Base-by-base conservation (phyloP, 1,140 invertebrate genomes). In the Globodera rostochiensis region DNA sequence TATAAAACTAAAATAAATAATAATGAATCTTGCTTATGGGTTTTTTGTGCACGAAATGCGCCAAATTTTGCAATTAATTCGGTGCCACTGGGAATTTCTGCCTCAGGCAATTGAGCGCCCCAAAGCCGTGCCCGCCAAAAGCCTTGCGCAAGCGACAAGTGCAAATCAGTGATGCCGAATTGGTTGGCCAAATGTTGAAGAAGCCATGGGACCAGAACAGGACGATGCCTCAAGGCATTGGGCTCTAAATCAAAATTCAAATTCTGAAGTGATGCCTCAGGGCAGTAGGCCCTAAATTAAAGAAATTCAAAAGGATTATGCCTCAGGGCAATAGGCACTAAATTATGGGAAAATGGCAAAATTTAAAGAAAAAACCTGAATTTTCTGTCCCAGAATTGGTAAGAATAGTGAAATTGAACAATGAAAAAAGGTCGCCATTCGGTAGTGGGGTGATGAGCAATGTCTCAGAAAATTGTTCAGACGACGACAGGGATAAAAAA, bases 21-120 rank as follows among this genome's bases (percentile, higher is more conserved):
- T 46, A 50, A 25, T 8, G 21, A 25, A 74, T 25, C 19, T 36
- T 46, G 13, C 6, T 36, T 21, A 9, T 46, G n/a, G 11, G 6
- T 74, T 50, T 50, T 50, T 7, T 50, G 49, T 19, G 8, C 57
- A 15, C 15, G 13, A 15, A 1, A 0, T 60, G 57, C n/a, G n/a
- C 6, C 57, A 75, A 75, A 75, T 57, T 75, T 75, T 36, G 66
- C 49, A 75, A 66, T 46, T 75, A 75, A 53, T 75, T 75, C 74
- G 19, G 36, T 75, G 36, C 74, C 74, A 75, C 49, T 57, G 66
- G 74, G 49, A 11, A 75, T 45, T 57, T 57, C 74, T n/a, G 74
- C 46, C 25, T 46, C 45, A 15, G 46, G 15, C 57, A 64, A 45
- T 57, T 75, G 74, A 46, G 36, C 36, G 11, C 74, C 74, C 74